Conservation (phyloP, 2,113 vertebrate species). For the Paradoxurus hermaphroditus region DNA sequence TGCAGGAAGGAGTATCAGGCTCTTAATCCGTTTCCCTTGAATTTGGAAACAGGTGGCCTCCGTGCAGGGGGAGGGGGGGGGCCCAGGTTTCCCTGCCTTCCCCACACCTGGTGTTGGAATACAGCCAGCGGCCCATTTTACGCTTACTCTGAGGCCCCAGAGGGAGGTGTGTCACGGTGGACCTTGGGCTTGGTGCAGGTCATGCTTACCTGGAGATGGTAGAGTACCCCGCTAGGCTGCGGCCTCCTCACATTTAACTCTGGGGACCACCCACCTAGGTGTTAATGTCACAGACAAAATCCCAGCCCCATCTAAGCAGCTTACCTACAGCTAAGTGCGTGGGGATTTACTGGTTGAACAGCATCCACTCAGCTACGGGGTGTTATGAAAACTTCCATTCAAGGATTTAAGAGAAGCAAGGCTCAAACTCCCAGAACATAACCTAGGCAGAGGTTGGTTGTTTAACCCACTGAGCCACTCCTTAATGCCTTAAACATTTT, state of each 20-base stretch:
- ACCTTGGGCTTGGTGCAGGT: neutral
- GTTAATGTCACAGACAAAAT: neutral
- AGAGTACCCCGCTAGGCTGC: neutral
- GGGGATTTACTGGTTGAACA: neutral
- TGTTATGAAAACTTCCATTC: neutral
- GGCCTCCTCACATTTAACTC: no score
- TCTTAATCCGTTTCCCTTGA: neutral
- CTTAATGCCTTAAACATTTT: no score
- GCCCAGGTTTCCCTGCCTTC: neutral
- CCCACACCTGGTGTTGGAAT: neutral
- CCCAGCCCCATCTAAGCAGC: neutral
- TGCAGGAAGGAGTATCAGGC: neutral
- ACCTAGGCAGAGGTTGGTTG: no score
- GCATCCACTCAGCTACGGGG: neutral
- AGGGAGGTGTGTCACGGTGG: neutral
- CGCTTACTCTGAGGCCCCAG: fast-evolving
- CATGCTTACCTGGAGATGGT: neutral
- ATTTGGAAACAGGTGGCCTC: neutral
- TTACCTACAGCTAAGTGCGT: neutral
- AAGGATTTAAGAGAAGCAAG: neutral
- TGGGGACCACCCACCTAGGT: neutral
- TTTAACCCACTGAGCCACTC: no score
- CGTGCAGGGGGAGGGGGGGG: neutral
- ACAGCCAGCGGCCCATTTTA: no score
- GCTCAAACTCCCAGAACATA: no score